Conservation (phyloP, 1,140 invertebrate genomes). For the Mizuhopecten yessoensis region DNA sequence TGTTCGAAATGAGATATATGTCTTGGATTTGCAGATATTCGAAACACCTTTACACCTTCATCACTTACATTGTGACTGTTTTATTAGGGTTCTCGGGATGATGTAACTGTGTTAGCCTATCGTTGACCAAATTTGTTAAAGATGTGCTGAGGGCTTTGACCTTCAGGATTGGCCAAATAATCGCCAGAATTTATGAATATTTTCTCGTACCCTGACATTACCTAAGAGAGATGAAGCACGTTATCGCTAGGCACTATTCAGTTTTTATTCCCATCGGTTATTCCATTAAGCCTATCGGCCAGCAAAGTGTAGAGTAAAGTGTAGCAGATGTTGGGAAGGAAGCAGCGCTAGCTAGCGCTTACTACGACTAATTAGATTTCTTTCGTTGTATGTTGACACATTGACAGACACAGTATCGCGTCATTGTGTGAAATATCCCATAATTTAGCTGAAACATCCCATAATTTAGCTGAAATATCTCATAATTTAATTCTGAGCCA, state of each 20-base stretch:
- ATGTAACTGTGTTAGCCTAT: too few species aligned
- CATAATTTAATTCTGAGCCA: slow-evolving; percentile 27
- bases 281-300: background rate
- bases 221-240: background rate
- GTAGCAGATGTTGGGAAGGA: background rate
- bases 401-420: background rate
- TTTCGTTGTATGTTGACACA: slow-evolving; percentile 12
- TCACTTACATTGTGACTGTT: too few species aligned
- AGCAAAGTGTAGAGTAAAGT: background rate
- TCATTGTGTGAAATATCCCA: slow-evolving; percentile 38
- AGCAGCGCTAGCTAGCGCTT: background rate
- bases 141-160: background rate
- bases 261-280: slow-evolving; percentile 4
- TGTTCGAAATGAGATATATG: too few species aligned
- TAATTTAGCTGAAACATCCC: slow-evolving; percentile 34
- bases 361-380: background rate
- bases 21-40: too few species aligned
- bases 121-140: too few species aligned
- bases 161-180: background rate
- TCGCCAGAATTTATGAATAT: background rate
- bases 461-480: background rate
- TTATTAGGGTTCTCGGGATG: too few species aligned
- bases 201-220: background rate
- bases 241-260: background rate
- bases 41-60: too few species aligned